Conservation (phyloP, 2,888 invertebrate genomes). For the Drosophila barbarae region DNA sequence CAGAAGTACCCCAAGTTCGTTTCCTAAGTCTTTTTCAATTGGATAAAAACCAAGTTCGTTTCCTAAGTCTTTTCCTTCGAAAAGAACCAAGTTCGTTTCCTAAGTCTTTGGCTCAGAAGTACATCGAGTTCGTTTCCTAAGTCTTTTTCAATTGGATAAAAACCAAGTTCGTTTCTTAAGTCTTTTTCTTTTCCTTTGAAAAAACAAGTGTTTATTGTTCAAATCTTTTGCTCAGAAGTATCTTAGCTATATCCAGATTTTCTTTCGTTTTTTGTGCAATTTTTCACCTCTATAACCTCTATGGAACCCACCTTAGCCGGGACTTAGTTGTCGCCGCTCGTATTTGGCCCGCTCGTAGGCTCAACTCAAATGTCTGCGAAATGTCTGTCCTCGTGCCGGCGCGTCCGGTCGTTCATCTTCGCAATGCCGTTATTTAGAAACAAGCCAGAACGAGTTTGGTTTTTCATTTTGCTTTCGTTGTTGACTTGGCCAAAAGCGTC, state of each 20-base stretch:
- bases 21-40: background rate
- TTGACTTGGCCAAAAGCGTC: constrained; percentile 68
- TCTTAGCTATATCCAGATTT: background rate
- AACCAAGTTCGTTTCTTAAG: constrained; percentile 3
- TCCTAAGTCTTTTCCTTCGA: constrained; percentile 2
- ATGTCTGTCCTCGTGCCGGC: constrained; percentile 53
- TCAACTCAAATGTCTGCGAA: constrained; percentile 59
- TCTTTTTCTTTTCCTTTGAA: background rate
- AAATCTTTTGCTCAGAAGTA: background rate
- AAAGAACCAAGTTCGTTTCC: background rate
- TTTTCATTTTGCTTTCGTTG: constrained; percentile 46
- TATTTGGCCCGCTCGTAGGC: constrained; percentile 52
- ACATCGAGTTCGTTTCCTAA: background rate
- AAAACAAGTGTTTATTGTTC: background rate
- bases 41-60: background rate
- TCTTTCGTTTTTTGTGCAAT: background rate
- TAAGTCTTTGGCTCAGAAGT: background rate
- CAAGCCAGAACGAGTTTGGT: constrained; percentile 68
- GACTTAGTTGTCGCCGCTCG: constrained; percentile 19
- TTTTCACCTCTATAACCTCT: background rate
- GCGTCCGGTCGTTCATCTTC: constrained; percentile 72
- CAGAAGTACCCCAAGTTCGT: background rate
- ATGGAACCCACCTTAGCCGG: constrained; percentile 29
- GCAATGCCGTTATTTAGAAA: constrained; percentile 75
- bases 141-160: background rate